phyloP scores from a whole-genome alignment of 2,797 vertebrate genomes.

The Acrocephalus scirpaceus region DNA sequence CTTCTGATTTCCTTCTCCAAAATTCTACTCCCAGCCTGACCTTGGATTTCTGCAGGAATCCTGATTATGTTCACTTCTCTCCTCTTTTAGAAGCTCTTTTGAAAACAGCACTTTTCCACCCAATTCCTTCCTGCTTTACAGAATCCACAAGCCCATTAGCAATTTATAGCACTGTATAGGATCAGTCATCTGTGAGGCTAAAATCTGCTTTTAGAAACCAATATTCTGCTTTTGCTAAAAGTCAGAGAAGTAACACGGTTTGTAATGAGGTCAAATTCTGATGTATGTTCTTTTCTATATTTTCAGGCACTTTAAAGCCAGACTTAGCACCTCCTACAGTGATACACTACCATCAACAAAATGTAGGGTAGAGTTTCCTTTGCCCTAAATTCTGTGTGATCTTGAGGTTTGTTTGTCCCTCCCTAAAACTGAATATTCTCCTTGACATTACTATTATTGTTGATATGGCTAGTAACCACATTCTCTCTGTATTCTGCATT shows the following conservation, averaged over 20 bases:
- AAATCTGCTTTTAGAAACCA: conserved; percentile 50
- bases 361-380: neutral
- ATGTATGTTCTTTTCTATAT: conserved; percentile 31
- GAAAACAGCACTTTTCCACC: conserved; percentile 42
- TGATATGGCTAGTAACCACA: neutral
- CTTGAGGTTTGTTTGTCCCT: neutral
- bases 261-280: conserved; percentile 42
- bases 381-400: neutral
- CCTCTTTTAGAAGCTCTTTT: conserved; percentile 33
- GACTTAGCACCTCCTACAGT: conserved; percentile 33
- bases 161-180: conserved; percentile 57
- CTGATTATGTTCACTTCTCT: neutral
- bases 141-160: conserved; percentile 35
- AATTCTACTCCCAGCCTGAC: neutral
- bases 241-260: neutral
- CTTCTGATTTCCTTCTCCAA: neutral
- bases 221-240: conserved; percentile 35
- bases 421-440: neutral
- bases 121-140: conserved; percentile 57
- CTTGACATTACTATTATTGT: neutral
- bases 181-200: conserved; percentile 37
- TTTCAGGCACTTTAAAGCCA: conserved; percentile 26
- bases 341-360: neutral
- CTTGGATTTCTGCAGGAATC: conserved; percentile 30
- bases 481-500: neutral